phyloP scores from a whole-genome alignment of 2,797 vertebrate species.

The Acanthopagrus latus region DNA sequence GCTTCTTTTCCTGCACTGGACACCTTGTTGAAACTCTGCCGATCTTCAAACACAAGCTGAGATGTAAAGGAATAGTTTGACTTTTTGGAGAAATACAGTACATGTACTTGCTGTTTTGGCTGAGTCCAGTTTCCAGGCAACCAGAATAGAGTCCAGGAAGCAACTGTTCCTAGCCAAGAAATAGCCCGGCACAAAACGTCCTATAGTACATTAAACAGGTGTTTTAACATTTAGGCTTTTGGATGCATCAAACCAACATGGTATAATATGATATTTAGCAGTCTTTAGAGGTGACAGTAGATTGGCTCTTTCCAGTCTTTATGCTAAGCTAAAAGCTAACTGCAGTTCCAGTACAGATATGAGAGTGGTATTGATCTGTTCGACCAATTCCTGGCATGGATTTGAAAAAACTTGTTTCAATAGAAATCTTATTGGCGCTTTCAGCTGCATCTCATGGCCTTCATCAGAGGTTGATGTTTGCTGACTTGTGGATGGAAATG shows the following conservation, averaged over 20 bases:
- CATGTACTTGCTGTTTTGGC: not conserved
- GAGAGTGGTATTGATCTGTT: not conserved
- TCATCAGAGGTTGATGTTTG: not conserved
- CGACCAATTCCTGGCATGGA: too few species aligned
- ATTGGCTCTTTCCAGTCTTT: not conserved
- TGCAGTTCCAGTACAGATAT: not conserved
- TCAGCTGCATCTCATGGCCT: not conserved
- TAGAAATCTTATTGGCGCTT: not conserved
- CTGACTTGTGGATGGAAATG: not conserved
- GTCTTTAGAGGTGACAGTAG: not conserved
- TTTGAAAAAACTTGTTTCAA: too few species aligned
- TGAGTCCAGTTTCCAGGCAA: conserved; percentile 31
- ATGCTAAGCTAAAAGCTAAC: conserved; percentile 21
- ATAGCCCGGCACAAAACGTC: not conserved
- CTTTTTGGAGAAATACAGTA: not conserved
- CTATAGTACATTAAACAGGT: not conserved
- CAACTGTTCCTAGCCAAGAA: conserved; percentile 9
- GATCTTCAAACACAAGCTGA: not conserved
- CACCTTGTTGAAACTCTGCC: not conserved
- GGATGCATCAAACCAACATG: not conserved
- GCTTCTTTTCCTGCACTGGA: not conserved
- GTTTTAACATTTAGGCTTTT: not conserved
- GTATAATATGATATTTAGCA: not conserved
- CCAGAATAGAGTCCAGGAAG: conserved; percentile 17
- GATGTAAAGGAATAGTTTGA: not conserved